Conservation (phyloP, 2,888 invertebrate genomes). For the Nemotelus pantherinus region DNA sequence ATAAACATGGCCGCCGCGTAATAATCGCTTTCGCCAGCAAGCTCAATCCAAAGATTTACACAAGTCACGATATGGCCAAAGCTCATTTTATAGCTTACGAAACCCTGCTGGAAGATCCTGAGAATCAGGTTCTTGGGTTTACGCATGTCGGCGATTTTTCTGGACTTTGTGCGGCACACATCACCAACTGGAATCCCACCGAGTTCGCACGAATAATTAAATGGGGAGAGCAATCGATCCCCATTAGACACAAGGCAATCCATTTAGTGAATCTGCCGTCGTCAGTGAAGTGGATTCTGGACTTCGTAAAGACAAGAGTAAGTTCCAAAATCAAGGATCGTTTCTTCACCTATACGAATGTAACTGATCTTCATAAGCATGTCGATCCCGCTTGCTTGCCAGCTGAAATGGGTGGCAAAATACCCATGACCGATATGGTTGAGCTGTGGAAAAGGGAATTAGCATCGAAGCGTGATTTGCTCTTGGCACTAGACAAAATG, state of each 20-base stretch:
- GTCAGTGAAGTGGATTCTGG: slow-evolving; percentile 79
- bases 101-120: slow-evolving; percentile 77
- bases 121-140: slow-evolving; percentile 79
- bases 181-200: slow-evolving; percentile 78
- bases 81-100: slow-evolving; percentile 79
- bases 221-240: slow-evolving; percentile 84
- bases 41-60: slow-evolving; percentile 74
- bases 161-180: slow-evolving; percentile 71
- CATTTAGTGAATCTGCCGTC: slow-evolving; percentile 77
- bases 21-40: slow-evolving; percentile 72
- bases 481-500: slow-evolving; percentile 73
- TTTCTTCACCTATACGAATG: slow-evolving; percentile 70
- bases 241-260: slow-evolving; percentile 81
- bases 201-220: slow-evolving; percentile 76
- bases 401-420: slow-evolving; percentile 75
- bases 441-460: slow-evolving; percentile 73
- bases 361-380: slow-evolving; percentile 70
- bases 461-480: slow-evolving; percentile 68
- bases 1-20: slow-evolving; percentile 77
- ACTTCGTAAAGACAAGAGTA: slow-evolving; percentile 75
- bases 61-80: slow-evolving; percentile 76
- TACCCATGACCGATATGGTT: slow-evolving; percentile 78
- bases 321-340: slow-evolving; percentile 78
- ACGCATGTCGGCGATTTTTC: slow-evolving; percentile 77
- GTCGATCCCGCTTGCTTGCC: slow-evolving; percentile 75